Conservation (phyloP, 1,140 invertebrate genomes). For the Heliconius nattereri region DNA sequence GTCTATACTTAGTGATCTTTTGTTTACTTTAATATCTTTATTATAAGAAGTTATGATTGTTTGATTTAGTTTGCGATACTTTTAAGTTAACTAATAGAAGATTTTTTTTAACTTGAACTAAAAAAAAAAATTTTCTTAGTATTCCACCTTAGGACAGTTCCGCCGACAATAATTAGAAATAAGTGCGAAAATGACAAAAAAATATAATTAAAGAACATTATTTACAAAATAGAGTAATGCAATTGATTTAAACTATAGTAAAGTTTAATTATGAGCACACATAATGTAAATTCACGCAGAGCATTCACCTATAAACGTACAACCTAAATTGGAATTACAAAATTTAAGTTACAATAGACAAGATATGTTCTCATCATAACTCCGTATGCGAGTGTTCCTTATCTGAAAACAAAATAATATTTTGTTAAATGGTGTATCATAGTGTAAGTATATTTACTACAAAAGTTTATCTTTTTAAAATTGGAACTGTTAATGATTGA, state of each 20-base stretch:
- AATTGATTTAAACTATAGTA: slow-evolving; percentile 19
- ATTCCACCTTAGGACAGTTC: not conserved
- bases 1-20: no score
- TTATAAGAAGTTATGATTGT: not conserved
- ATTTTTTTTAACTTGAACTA: no score
- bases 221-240: slow-evolving; percentile 29
- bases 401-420: slow-evolving; percentile 47
- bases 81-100: not conserved
- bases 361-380: slow-evolving; percentile 73
- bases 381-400: slow-evolving; percentile 72
- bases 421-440: not conserved
- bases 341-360: slow-evolving; percentile 38
- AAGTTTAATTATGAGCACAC: slow-evolving; percentile 26
- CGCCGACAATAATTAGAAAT: not conserved
- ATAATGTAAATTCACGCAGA: slow-evolving; percentile 22
- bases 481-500: no score
- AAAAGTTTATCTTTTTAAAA: no score
- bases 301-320: slow-evolving; percentile 41
- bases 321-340: slow-evolving; percentile 63
- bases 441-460: no score
- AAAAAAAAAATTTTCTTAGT: no score
- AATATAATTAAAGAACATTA: slow-evolving; percentile 20
- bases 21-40: not conserved
- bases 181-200: slow-evolving; percentile 20
- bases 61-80: not conserved